Conservation (phyloP, 2,888 invertebrate species). For the Aporophyla lueneburgensis region DNA sequence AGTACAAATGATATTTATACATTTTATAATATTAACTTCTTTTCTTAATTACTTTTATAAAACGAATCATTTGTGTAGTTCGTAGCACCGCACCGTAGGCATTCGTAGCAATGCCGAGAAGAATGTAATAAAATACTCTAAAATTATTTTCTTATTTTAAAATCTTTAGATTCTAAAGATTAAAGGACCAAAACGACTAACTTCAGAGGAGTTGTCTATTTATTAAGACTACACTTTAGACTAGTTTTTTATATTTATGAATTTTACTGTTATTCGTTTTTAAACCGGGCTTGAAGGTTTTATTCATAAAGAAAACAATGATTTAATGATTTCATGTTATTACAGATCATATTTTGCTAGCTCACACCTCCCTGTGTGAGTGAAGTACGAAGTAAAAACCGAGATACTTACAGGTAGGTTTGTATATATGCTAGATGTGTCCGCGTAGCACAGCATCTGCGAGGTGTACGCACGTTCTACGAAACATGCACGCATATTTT, state of each 20-base stretch:
- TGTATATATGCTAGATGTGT: not conserved
- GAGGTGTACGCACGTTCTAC: not conserved
- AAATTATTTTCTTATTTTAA: not conserved
- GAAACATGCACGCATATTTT: constrained; percentile 6
- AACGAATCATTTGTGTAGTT: not conserved
- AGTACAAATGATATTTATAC: not conserved
- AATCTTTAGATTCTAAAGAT: not conserved
- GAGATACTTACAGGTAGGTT: not conserved
- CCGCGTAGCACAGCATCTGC: not conserved
- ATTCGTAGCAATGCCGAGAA: constrained; percentile 6
- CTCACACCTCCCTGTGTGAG: not conserved
- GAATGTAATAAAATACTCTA: not conserved
- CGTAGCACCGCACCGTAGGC: constrained; percentile 14
- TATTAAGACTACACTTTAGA: not conserved
- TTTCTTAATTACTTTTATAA: not conserved
- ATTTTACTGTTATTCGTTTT: not conserved
- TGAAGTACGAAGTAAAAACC: not conserved
- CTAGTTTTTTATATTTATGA: not conserved
- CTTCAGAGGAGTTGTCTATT: not conserved
- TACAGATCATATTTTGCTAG: not conserved
- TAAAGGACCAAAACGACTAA: not conserved
- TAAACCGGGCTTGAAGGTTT: not conserved
- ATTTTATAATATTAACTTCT: not conserved
- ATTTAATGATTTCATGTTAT: not conserved
- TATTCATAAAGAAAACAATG: not conserved